Evolutionary conservation across 2,888 invertebrate genomes (phyloP), one percentile per base, ranked within the genome.

Genomic region (Auanema sp.): DNA sequence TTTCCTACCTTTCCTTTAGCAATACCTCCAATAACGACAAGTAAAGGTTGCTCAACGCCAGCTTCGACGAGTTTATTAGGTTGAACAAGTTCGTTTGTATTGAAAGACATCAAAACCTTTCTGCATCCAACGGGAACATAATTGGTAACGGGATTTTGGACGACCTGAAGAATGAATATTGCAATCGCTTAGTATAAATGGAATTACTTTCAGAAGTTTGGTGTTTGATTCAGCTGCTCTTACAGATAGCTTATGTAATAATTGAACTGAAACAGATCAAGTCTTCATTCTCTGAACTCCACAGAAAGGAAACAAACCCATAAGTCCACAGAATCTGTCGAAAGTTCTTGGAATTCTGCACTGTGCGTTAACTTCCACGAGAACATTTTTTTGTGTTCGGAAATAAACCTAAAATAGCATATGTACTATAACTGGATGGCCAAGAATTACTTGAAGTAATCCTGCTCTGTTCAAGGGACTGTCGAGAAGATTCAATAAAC

Each of bases 401-500:
- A 87, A 83, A 69, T 85, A 87, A 24, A 96, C 93, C 62, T 62
- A n/a, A 24, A 62, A 16, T 14, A 23, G 4, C 3, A 5, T 16
- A 10, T 47, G 10, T 18, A 47, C 16, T 5, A 10, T 23, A 14
- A 23, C n/a, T n/a, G 21, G 24, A 23, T 3, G n/a, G 55, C 25
- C 12, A 44, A 4, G 18, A 52, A 16, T 23, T 4, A 67, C 68
- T 88, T 97, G 96, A n/a, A 98, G 86, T 18, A 94, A 87, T 0
- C 94, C 96, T 51, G 96, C 94, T 78, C 97, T 88, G 85, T 98
- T 98, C 49, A 98, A 86, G 0, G 98, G 98, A 67, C 95, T 95
- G 84, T 99, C 97, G 87, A 97, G 90, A 54, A 98, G 87, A 95
- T 97, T 98, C 0, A 98, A 87, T 16, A 99, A 87, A 84, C 96